A percentile compares a stretch with the other conserved stretches of the same genome.
Evolutionary conservation across 35 echinoderm and acorn worm species (phyloP).

Genomic region (Anneissia japonica): DNA sequence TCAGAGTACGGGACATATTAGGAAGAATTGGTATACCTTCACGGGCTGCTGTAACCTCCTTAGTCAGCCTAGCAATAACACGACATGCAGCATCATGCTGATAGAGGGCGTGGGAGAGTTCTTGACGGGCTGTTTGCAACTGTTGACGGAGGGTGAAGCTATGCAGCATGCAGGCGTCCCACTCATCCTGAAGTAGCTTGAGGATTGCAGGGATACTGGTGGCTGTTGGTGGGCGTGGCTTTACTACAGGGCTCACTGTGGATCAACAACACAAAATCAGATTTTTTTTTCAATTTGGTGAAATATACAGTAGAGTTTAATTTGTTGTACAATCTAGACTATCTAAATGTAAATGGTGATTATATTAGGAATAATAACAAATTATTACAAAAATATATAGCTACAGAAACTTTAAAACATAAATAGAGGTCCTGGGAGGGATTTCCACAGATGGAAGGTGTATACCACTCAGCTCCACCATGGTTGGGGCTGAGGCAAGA

Average conservation of each 20-base stretch:
- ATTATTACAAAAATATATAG: no score
- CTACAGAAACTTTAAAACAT: no score
- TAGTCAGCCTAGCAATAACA: conserved; percentile 94
- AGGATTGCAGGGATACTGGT: conserved; percentile 98
- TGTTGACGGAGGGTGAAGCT: conserved; percentile 97
- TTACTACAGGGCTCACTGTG: conserved; percentile 79
- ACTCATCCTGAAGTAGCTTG: conserved; percentile 97
- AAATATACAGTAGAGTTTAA: background rate
- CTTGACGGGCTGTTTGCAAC: conserved; percentile 94
- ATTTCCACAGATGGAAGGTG: no score
- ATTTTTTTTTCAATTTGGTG: background rate
- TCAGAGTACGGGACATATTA: no score
- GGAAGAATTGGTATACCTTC: no score
- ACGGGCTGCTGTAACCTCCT: conserved; percentile 93
- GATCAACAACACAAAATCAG: background rate
- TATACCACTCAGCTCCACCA: no score
- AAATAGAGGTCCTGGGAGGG: no score
- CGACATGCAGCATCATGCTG: conserved; percentile 98
- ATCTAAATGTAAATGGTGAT: no score
- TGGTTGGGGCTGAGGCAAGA: no score
- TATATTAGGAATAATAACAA: no score
- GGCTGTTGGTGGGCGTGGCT: conserved; percentile 90
- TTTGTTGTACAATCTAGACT: no score
- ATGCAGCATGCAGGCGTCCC: conserved; percentile 99
- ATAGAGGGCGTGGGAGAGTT: conserved; percentile 95